Evolutionary conservation across 2,888 invertebrate species (phyloP).

Genomic region (Tenthredo scrophulariae): DNA sequence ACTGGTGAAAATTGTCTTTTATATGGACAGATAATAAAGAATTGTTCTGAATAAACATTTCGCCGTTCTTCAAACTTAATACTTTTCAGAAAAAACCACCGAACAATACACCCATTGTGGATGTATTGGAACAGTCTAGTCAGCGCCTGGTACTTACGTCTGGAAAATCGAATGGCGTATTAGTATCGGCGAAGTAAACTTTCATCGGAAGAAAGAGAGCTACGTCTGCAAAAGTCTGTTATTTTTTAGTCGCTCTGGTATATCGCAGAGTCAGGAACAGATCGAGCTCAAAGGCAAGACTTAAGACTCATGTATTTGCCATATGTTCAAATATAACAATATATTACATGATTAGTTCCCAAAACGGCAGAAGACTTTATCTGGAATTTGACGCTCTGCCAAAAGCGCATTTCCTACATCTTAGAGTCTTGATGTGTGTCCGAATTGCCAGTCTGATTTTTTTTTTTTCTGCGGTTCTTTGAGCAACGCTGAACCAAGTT

Average conservation of each 20-base stretch:
- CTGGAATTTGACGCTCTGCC: not conserved
- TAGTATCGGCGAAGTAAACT: not conserved
- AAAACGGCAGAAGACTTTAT: not conserved
- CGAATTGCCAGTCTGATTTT: not conserved
- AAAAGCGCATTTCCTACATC: not conserved
- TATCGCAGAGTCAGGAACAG: not conserved
- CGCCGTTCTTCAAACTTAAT: conserved; percentile 8
- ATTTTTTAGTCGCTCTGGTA: not conserved
- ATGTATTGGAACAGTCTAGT: not conserved
- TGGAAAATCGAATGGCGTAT: not conserved
- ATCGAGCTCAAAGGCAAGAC: not conserved
- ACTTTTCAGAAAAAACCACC: not conserved
- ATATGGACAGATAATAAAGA: not conserved
- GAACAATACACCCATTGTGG: not conserved
- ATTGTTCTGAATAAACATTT: not conserved
- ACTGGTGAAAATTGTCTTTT: not conserved
- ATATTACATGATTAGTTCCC: not conserved
- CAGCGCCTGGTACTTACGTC: not conserved
- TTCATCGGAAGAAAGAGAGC: not conserved
- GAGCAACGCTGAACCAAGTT: not conserved
- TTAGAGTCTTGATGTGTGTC: not conserved
- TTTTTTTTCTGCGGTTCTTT: not conserved
- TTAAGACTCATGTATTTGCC: not conserved
- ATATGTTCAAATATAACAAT: not conserved
- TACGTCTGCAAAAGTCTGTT: not conserved